Base-by-base conservation (phyloP, 2,113 vertebrate genomes). In the Xiphophorus couchianus region DNA sequence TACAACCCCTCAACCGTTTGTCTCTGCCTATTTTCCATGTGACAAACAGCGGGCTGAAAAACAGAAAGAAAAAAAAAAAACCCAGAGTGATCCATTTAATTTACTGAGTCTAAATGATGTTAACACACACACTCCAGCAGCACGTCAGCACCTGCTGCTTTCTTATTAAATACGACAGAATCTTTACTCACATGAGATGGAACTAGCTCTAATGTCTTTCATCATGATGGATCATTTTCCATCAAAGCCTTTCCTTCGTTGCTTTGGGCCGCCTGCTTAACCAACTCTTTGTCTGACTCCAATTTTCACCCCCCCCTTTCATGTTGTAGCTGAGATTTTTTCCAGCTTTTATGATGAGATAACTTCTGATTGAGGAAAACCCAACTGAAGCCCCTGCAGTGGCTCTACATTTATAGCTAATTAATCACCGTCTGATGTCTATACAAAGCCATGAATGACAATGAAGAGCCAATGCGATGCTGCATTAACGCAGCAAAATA, bases 1-100 rank as follows among this genome's bases (percentile, higher is more conserved):
- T 99, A 96, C 98, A 99, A 95, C 98, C 98, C 94, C 98, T 96
- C 93, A 99, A 96, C 95, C 98, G 96, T 86, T 99, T 99, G 95
- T 99, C 98, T 93, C 98, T 96, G 91, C 98, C 98, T 81, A 98
- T 99, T 96, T 99, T 99, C 98, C 98, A 99, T 30, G 98, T 99
- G 95, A 99, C 98, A 95, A 99, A 99, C 94, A 99, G 96, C 76
- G 98, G 98, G 94, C 98, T 99, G 96, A 76, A 93, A 95, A 44
- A 88, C 88, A 91, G 92, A 81, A 64, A 44, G 66, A 10, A 71
- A 63, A 27, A 58, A 9, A 58, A 75, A 72, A 11, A 37, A 11
- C 2, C 9, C 60, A 69, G 33, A 19, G 74, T 0, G 29, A 1
- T 7, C 27, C 58, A 39, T 82, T 67, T 35, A 62, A 66, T 39